Evolutionary conservation across 2,797 vertebrate species (phyloP), one percentile per base, ranked within the genome.

Genomic region (Centroberyx gerrardi): DNA sequence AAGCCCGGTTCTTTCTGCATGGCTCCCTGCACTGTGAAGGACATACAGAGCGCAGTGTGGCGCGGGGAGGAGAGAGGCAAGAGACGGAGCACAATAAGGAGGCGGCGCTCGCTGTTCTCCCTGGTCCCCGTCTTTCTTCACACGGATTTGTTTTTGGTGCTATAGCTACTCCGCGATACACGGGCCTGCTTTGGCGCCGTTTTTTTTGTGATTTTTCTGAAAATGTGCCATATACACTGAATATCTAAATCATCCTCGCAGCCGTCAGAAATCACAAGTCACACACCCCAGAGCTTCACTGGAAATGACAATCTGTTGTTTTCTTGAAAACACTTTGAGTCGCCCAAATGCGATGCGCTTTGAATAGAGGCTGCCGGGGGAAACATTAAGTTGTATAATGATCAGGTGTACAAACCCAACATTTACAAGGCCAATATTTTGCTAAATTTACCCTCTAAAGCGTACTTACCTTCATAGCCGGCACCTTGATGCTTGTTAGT

Each of bases 21-120:
- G 74, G 82, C 76, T 90, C 83, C 69, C 76, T 80, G 52, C 60
- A 61, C 76, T 81, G 83, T 85, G 85, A 90, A 90, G 88, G 90
- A 85, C 84, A 82, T 54, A 53, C 62, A 62, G 52, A 18, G 36
- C 52, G 15, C 17, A 62, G 58, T 59, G 42, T 7, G n/a, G 48
- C 36, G 68, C 64, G 87, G 48, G 22, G 51, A 78, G 51, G 79
- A 60, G 46, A 70, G 51, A 53, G 87, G 8, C 22, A 28, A 62
- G 52, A 72, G 15, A 64, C 40, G 52, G 63, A 80, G 81, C 52
- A 63, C 53, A 78, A 72, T 71, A 48, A 78, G 75, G 68, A 12
- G 46, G 53, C 17, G 7, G 13, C 33, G 46, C 17, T 68, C 14
- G 51, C 14, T 12, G 42, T 52, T 76, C 56, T 9, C 5, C n/a